Conservation (phyloP, 2,113 vertebrate genomes). For the Colossoma macropomum region DNA sequence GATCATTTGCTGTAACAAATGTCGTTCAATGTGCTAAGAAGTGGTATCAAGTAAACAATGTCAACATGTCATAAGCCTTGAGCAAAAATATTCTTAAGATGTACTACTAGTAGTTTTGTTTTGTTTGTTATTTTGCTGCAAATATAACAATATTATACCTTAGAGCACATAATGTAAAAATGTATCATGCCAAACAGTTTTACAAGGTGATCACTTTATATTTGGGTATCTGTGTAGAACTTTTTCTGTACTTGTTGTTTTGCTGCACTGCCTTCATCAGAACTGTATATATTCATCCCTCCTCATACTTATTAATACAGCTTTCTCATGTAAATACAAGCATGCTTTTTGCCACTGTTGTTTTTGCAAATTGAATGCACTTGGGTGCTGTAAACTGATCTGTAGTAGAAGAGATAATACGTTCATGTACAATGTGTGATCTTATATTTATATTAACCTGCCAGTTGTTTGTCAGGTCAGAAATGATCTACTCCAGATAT, state of each 20-base stretch:
- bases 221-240: neutral
- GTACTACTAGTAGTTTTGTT: too few relatives aligned
- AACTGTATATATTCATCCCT: neutral
- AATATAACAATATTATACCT: too few relatives aligned
- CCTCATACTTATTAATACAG: neutral
- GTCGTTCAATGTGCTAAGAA: neutral
- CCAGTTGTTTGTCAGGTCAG: neutral
- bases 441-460: too few relatives aligned
- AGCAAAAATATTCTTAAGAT: too few relatives aligned
- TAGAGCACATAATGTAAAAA: too few relatives aligned
- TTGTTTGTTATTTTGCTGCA: too few relatives aligned
- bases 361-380: neutral
- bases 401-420: too few relatives aligned
- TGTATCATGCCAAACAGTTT: too few relatives aligned
- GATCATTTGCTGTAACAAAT: neutral
- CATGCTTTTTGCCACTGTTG: neutral
- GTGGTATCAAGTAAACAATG: too few relatives aligned
- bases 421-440: too few relatives aligned
- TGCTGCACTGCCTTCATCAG: neutral
- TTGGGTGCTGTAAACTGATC: neutral
- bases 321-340: neutral
- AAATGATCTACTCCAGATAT: neutral
- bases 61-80: too few relatives aligned
- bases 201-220: neutral
- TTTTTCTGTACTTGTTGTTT: neutral